A percentile compares a stretch with the other conserved stretches of the same genome.
phyloP scores from a whole-genome alignment of 2,113 vertebrate species.

The Gadus chalcogrammus region DNA sequence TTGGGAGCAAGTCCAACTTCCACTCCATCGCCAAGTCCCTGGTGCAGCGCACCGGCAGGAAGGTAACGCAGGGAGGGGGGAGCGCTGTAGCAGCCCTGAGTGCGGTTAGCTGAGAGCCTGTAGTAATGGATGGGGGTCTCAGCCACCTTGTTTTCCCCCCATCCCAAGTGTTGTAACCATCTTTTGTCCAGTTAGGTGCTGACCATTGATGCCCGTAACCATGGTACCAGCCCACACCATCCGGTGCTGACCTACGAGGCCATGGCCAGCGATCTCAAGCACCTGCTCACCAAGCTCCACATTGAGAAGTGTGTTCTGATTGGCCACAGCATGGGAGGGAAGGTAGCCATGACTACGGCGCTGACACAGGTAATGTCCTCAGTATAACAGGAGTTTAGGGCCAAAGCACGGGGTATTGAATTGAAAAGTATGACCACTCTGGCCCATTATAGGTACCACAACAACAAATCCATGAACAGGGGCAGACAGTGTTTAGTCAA shows the following conservation, averaged over 20 bases:
- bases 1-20: constrained; percentile 89
- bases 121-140: background rate
- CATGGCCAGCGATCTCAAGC: constrained; percentile 83
- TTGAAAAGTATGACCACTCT: no score
- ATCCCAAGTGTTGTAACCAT: constrained; percentile 63
- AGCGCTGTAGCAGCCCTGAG: background rate
- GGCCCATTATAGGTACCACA: background rate
- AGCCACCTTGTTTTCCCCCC: constrained; percentile 18
- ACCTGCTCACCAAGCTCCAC: constrained; percentile 78
- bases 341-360: constrained; percentile 87
- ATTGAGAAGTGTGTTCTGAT: constrained; percentile 83
- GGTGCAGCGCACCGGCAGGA: constrained; percentile 81
- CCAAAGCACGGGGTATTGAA: background rate
- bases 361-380: constrained; percentile 78
- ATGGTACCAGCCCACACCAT: constrained; percentile 86
- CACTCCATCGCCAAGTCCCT: constrained; percentile 82
- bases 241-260: constrained; percentile 81
- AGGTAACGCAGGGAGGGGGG: constrained; percentile 74
- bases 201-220: constrained; percentile 91
- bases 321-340: constrained; percentile 99
- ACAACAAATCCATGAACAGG: background rate
- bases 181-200: constrained; percentile 83
- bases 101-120: background rate
- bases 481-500: background rate
- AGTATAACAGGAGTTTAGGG: background rate